Evolutionary conservation across 2,113 vertebrate genomes (phyloP), one percentile per base, ranked within the genome.

Genomic region (Calypte anna): DNA sequence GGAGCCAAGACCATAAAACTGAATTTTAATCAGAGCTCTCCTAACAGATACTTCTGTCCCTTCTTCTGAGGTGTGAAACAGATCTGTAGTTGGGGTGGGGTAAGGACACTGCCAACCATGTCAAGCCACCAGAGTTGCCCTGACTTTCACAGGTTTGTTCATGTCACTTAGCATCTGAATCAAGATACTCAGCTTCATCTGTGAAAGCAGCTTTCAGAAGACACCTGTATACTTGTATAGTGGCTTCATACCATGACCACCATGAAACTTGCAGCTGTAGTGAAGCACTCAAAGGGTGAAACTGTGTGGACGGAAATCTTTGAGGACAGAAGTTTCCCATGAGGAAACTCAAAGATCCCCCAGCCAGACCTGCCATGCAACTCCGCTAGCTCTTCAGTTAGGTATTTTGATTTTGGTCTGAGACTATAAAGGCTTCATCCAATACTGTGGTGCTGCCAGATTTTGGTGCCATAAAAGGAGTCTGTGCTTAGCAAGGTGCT

Each of bases 391-490:
- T 57, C 43, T 92, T 82, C 57, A 80, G 36, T 50, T 43, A 30
- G 16, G 11, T 48, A 6, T 63, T 94, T 85, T 88, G 30, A 21
- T 51, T 95, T 89, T 68, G 16, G 13, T 33, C 87, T 92, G 31
- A 82, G 55, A n/a, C 22, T 46, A 31, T 58, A 36, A 50, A 58
- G 14, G 11, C 23, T 72, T 89, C 8, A 43, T 31, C n/a, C 50
- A 76, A 53, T 40, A 53, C 36, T 22, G 6, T 36, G 3, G 6
- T 53, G 30, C 28, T 66, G 64, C 23, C 24, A 8, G 16, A 3
- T 59, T 5, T 16, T 76, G 9, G 7, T 86, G n/a, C 28, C 3
- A 2, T 53, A 40, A 55, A 61, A 86, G 38, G 15, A 69, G 4
- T 20, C 14, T 27, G 15, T 46, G 7, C 53, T 85, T 12, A 40